A percentile compares a stretch with the other conserved stretches of the same genome.
Evolutionary conservation across 1,140 invertebrate species (phyloP).

Genomic region (Lepidotrigona ventralis): DNA sequence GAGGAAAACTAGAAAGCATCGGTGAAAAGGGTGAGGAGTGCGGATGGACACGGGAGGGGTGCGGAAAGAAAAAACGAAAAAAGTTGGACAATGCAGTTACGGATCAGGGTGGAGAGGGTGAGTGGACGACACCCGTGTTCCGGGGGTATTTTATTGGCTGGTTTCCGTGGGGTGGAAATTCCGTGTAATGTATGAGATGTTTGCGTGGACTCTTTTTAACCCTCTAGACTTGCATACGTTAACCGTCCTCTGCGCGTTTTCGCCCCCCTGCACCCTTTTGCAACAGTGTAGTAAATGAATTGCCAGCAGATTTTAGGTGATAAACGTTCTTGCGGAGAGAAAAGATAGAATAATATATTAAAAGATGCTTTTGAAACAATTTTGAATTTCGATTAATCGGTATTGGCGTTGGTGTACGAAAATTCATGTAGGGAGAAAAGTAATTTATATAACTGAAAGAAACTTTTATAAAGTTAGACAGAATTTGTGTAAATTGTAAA

Average conservation of each 20-base stretch:
- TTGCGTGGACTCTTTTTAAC: slow-evolving; percentile 67
- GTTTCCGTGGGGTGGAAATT: slow-evolving; percentile 77
- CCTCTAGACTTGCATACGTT: slow-evolving; percentile 48
- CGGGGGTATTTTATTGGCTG: slow-evolving; percentile 77
- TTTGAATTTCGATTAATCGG: not conserved
- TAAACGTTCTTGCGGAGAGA: not conserved
- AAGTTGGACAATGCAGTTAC: slow-evolving; percentile 75
- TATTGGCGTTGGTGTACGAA: no score
- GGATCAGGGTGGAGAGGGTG: slow-evolving; percentile 57
- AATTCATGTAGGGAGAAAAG: no score
- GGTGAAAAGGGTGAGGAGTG: slow-evolving; percentile 40
- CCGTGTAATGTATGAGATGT: slow-evolving; percentile 69
- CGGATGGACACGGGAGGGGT: not conserved
- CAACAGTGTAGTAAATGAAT: slow-evolving; percentile 16
- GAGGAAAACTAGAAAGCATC: slow-evolving; percentile 32
- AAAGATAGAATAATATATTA: not conserved
- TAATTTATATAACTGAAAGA: no score
- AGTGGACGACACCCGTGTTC: slow-evolving; percentile 67
- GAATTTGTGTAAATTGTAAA: not conserved
- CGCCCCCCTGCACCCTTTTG: not conserved
- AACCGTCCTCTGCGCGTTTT: slow-evolving; percentile 19
- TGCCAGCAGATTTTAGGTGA: not conserved
- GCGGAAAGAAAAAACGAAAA: slow-evolving; percentile 64
- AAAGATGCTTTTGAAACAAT: no score
- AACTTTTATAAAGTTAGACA: no score